Evolutionary conservation across 2,113 vertebrate genomes (phyloP).

Genomic region (Gracilinanus agilis): DNA sequence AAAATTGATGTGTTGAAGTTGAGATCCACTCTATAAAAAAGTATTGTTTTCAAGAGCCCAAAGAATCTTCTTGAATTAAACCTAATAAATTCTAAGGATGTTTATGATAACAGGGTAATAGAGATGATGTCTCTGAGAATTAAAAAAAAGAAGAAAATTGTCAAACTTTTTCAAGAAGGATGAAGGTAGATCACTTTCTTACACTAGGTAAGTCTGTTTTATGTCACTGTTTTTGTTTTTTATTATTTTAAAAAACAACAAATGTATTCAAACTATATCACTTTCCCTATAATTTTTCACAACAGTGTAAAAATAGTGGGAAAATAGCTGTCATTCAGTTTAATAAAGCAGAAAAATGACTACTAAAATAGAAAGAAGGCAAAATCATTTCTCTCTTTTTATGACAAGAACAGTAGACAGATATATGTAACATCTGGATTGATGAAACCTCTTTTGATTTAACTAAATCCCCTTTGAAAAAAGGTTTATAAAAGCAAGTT

Average conservation of each 20-base stretch:
- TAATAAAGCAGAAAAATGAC: slow-evolving; percentile 48
- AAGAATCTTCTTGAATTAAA: slow-evolving; percentile 64
- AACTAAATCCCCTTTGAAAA: slow-evolving; percentile 36
- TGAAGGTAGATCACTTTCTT: slow-evolving; percentile 28
- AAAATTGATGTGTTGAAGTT: slow-evolving; percentile 41
- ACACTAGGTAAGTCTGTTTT: slow-evolving; percentile 12
- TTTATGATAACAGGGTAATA: slow-evolving; percentile 51
- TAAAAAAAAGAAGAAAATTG: neutral
- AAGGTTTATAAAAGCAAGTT: slow-evolving; percentile 24
- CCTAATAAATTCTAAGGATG: slow-evolving; percentile 30
- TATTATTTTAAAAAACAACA: slow-evolving; percentile 24
- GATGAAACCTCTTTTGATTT: slow-evolving; percentile 18
- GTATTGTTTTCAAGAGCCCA: slow-evolving; percentile 59
- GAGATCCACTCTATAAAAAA: slow-evolving; percentile 48
- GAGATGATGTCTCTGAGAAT: slow-evolving; percentile 54
- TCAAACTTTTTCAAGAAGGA: slow-evolving; percentile 5
- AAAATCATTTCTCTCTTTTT: neutral
- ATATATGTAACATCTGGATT: neutral
- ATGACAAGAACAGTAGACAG: slow-evolving; percentile 25
- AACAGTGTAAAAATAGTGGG: slow-evolving; percentile 51
- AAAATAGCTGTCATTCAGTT: slow-evolving; percentile 50
- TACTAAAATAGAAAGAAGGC: slow-evolving; percentile 16
- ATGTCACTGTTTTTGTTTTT: neutral
- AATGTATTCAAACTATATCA: slow-evolving; percentile 47
- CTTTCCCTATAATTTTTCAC: slow-evolving; percentile 15